A percentile compares a stretch with the other conserved stretches of the same genome.
phyloP scores from a whole-genome alignment of 2,888 invertebrate genomes.

The Frankliniella fusca region DNA sequence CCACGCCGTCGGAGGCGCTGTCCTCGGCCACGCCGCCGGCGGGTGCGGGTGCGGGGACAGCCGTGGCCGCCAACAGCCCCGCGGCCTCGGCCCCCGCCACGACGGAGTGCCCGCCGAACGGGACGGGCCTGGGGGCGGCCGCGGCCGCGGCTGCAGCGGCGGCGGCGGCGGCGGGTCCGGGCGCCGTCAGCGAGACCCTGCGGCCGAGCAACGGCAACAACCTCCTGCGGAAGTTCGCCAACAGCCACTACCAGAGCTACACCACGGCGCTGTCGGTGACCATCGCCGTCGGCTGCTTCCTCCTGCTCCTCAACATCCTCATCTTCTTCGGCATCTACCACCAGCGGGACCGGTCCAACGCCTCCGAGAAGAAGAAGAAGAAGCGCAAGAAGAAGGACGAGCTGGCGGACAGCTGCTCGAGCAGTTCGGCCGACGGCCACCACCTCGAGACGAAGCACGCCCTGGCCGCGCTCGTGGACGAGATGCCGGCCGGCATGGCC shows the following conservation, averaged over 20 bases:
- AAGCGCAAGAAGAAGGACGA: slow-evolving; percentile 71
- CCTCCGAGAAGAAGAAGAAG: slow-evolving; percentile 48
- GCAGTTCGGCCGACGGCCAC: slow-evolving; percentile 54
- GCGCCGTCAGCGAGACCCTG: slow-evolving; percentile 36
- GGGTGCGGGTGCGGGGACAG: no score
- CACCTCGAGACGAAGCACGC: slow-evolving; percentile 44
- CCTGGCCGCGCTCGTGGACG: slow-evolving; percentile 52
- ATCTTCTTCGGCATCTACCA: slow-evolving; percentile 88
- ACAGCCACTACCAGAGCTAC: slow-evolving; percentile 81
- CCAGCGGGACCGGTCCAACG: slow-evolving; percentile 61
- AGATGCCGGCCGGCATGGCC: slow-evolving; percentile 48
- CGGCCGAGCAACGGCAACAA: slow-evolving; percentile 54
- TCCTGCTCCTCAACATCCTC: slow-evolving; percentile 73
- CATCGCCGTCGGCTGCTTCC: slow-evolving; percentile 78
- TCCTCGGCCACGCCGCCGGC: slow-evolving; percentile 48
- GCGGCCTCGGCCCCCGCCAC: slow-evolving; percentile 49
- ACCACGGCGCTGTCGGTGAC: slow-evolving; percentile 85
- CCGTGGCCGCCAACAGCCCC: slow-evolving; percentile 40
- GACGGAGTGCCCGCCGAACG: slow-evolving; percentile 72
- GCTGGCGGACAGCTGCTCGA: slow-evolving; percentile 65
- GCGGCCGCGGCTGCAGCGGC: slow-evolving; percentile 38
- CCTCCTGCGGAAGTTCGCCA: slow-evolving; percentile 69
- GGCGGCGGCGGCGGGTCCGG: slow-evolving; percentile 38
- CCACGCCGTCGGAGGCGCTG: slow-evolving; percentile 45
- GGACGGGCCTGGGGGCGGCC: slow-evolving; percentile 45